Base-by-base conservation (phyloP, 2,888 invertebrate genomes). In the Coleophora deauratella region DNA sequence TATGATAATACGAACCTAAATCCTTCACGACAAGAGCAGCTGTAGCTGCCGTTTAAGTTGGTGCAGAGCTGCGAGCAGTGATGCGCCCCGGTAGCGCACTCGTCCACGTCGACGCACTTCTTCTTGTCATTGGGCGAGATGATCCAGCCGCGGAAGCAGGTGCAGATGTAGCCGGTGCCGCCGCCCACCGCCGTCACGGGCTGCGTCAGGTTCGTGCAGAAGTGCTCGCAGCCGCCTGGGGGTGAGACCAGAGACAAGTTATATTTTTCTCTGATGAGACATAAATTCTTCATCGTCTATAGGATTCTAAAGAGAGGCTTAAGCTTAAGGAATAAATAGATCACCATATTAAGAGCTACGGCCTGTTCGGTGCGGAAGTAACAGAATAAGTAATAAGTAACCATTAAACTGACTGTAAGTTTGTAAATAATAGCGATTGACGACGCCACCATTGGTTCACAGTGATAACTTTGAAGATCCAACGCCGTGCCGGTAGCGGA, bases 11-110 rank as follows among this genome's bases (percentile, higher is more conserved):
- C 65, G 55, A 27, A 85, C 84, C 71, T 81, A 80, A 96, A 97
- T 1, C 95, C 96, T 1, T 91, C 89, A 7, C 91, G 88, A 59
- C 99, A 99, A 15, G 91, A 89, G 69, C 99, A 99, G 41, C 91
- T 90, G 71, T 98, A 99, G 45, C 91, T 89, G 62, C 98, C 99
- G 64, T 98, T 97, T 37, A 96, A 75, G 72, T 99, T 99, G 41
- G 89, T 88, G 66, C 99, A 99, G 31, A 93, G 84, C 64, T 99
- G 99, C 1, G 98, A 96, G 81, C 99, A 99, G 47, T 93, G 93
- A 75, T 96, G 95, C 15, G 88, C 88, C 42, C 94, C 93, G 13
- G 90, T 89, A 0, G 88, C 85, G 66, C 98, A 98, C 76, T 98
- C 98, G 75, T 98, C 92, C 11, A 97, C 89, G 71, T 98, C 98